Percentiles rank a stretch among this genome's conserved stretches.
Evolutionary conservation across 2,113 vertebrate species (phyloP).

Genomic region (Stegostoma tigrinum): DNA sequence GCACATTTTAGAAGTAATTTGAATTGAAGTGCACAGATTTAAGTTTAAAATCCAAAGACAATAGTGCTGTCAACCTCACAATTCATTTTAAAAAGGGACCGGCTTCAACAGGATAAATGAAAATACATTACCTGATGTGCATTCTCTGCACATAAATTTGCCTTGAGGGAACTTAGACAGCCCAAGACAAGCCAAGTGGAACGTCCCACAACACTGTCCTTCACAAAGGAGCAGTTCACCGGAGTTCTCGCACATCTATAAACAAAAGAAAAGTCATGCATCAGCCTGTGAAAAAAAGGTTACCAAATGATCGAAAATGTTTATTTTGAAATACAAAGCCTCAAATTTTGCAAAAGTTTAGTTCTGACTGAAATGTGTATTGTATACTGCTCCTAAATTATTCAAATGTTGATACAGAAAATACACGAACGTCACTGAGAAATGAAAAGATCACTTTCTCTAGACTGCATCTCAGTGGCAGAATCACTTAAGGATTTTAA

Average conservation of each 20-base stretch:
- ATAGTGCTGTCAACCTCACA: not conserved
- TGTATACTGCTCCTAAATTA: constrained; percentile 11
- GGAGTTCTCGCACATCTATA: constrained; percentile 78
- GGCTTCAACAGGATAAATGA: not conserved
- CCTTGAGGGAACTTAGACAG: constrained; percentile 63
- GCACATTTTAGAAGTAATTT: not conserved
- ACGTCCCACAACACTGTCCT: constrained; percentile 82
- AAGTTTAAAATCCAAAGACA: not conserved
- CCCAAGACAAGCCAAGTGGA: constrained; percentile 79
- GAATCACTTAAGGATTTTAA: not conserved
- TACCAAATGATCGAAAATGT: not conserved
- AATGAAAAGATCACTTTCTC: not conserved
- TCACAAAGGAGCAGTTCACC: constrained; percentile 83
- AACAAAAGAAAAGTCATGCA: constrained; percentile 35
- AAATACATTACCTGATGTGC: constrained; percentile 70
- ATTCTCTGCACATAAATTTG: constrained; percentile 77
- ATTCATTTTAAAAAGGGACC: not conserved
- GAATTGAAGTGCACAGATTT: not conserved
- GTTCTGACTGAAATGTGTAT: constrained; percentile 29
- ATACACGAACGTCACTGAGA: not conserved
- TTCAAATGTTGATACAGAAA: not conserved
- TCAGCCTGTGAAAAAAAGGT: not conserved
- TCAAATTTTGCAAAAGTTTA: constrained; percentile 25
- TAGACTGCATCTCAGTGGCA: not conserved
- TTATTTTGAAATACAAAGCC: not conserved